Base-by-base conservation (phyloP, 2,797 vertebrate species). In the Borostomias antarcticus region DNA sequence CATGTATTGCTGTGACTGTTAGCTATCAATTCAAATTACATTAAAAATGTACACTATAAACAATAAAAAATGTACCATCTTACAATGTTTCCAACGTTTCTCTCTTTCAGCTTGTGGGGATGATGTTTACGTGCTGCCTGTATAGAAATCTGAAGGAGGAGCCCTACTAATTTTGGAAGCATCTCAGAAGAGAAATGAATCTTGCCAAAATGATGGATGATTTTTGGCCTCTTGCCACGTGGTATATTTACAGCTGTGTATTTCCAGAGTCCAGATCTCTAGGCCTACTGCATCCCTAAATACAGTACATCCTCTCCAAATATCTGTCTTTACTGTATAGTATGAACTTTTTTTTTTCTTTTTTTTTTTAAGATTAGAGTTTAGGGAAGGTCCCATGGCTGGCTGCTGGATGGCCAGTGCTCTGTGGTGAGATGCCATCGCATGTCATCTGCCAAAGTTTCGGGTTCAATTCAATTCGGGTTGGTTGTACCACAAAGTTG, bases 41-140 rank as follows among this genome's bases (percentile, higher is more conserved):
- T 43, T 43, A n/a, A n/a, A n/a, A 17, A 43, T 43, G 40, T 43
- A 43, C 11, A 43, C 40, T 1, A 17, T 8, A 43, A 43, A 10
- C 17, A 11, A 43, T 10, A 11, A 17, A 43, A 3, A 2, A 11
- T 43, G 17, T 13, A 8, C 1, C 10, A 19, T 69, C 71, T 35
- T 80, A 64, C 78, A 8, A 37, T 15, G 11, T 40, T 75, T 30
- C 37, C 69, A 0, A 0, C 69, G 37, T 79, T 3, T 73, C 2
- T 89, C 25, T 65, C 26, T 74, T 83, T 25, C 80, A 99, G 98
- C 90, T 99, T 73, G 89, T 99, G 1, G 98, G 98, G 72, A 98
- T 98, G 95, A 91, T 98, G 87, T 95, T 98, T 81, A 97, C 96
- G 5, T 99, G 96, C 91, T 98, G 97, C 82, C 91, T 99, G 66